These are phyloP conservation scores for Chloroceryle amazona DNA, from an alignment of 2,797 vertebrate genomes.

Conservation along the genomic window DNA sequence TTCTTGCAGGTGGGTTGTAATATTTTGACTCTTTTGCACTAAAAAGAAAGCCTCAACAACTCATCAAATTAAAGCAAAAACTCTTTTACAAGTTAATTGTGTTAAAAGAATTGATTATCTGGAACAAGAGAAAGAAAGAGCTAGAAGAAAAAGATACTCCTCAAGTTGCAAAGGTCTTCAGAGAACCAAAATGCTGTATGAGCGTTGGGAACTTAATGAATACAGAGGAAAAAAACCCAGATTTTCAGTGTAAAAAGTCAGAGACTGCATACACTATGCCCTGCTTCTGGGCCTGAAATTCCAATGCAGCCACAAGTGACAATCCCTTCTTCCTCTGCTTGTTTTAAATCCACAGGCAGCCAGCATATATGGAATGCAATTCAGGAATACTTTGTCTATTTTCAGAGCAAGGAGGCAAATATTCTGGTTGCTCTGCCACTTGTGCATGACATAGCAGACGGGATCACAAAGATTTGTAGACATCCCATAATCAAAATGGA, in stretches of 20 bases:
- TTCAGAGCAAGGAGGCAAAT: slow-evolving; percentile 40
- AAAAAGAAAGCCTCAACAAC: background rate
- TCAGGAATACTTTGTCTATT: slow-evolving; percentile 46
- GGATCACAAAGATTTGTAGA: background rate
- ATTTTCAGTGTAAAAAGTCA: background rate
- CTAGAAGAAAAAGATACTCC: background rate
- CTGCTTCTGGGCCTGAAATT: background rate
- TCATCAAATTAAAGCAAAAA: slow-evolving; percentile 3
- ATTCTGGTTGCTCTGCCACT: background rate
- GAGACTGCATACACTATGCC: background rate
- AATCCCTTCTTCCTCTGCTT: background rate
- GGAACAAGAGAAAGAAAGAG: background rate
- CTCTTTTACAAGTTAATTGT: background rate
- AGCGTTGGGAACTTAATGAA: background rate
- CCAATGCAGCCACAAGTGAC: background rate
- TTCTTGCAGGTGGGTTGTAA: background rate
- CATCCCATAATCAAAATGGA: background rate
- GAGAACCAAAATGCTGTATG: background rate
- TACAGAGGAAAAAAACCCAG: background rate
- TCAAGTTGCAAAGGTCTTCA: background rate
- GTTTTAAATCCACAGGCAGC: slow-evolving; percentile 6
- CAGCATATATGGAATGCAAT: background rate
- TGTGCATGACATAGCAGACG: background rate
- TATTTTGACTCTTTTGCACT: background rate
- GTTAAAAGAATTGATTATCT: background rate